Evolutionary conservation across 2,888 invertebrate genomes (phyloP).

Genomic region (Ectemnius lituratus): DNA sequence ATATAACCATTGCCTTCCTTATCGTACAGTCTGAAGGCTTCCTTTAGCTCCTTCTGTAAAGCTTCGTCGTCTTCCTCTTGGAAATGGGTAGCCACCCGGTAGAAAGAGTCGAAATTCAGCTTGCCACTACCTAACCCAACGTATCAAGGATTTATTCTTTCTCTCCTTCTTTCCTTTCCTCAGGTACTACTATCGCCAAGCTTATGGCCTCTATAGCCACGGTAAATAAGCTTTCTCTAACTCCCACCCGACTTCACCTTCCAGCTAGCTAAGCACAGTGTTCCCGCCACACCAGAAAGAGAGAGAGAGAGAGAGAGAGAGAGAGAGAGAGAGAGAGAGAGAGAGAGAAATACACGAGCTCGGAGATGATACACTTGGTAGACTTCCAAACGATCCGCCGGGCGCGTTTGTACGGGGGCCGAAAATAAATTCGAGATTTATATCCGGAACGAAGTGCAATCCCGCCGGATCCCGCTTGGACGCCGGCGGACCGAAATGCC

Average conservation of each 20-base stretch:
- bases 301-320: too few relatives aligned
- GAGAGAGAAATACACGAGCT: background rate
- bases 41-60: conserved; percentile 91
- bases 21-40: conserved; percentile 93
- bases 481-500: background rate
- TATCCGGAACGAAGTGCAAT: conserved; percentile 17
- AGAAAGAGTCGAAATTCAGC: conserved; percentile 90
- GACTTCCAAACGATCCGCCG: conserved; percentile 30
- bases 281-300: too few relatives aligned
- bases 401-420: conserved; percentile 20
- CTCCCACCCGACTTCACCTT: background rate
- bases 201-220: background rate
- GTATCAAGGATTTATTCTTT: background rate
- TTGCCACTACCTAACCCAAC: conserved; percentile 84
- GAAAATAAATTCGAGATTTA: conserved; percentile 40
- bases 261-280: too few relatives aligned
- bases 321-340: too few relatives aligned
- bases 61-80: conserved; percentile 92
- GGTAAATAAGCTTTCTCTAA: conserved; percentile 1
- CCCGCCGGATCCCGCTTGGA: background rate
- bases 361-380: conserved; percentile 38
- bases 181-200: background rate
- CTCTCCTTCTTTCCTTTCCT: background rate
- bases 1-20: conserved; percentile 92
- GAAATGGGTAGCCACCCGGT: conserved; percentile 88